Percentiles rank a stretch among this genome's conserved stretches.
Conservation (phyloP, 1,140 invertebrate genomes). For the Trigoniulus corallinus region DNA sequence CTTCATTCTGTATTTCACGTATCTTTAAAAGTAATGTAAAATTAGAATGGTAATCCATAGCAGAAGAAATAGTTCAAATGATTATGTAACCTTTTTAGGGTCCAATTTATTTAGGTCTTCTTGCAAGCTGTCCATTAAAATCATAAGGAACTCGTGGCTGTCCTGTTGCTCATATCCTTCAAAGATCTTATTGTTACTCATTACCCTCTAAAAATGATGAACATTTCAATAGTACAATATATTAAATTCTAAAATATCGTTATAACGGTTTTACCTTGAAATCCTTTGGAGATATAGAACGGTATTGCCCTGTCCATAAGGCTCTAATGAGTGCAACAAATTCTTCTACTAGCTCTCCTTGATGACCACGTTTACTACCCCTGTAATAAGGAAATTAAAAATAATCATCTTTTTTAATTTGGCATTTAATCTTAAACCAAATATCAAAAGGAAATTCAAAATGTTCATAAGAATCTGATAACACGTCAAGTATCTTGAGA, state of each 20-base stretch:
- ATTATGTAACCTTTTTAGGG: constrained; percentile 1
- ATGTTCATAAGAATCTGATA: too few relatives aligned
- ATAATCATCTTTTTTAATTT: too few relatives aligned
- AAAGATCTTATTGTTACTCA: constrained; percentile 61
- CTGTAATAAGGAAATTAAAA: neutral
- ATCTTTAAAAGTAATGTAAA: neutral
- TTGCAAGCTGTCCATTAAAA: constrained; percentile 77
- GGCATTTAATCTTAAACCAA: too few relatives aligned
- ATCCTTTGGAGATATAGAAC: constrained; percentile 56
- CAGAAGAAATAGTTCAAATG: neutral
- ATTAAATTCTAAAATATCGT: neutral
- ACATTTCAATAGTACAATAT: neutral
- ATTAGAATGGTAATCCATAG: neutral
- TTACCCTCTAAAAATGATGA: constrained; percentile 29
- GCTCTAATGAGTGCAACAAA: constrained; percentile 52
- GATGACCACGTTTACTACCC: constrained; percentile 2
- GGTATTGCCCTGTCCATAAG: constrained; percentile 54
- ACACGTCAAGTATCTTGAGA: too few relatives aligned
- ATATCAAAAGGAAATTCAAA: too few relatives aligned
- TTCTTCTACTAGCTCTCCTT: constrained; percentile 52
- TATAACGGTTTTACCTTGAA: constrained; percentile 40
- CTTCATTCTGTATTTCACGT: neutral
- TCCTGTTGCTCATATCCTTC: constrained; percentile 77
- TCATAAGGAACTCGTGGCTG: constrained; percentile 83
- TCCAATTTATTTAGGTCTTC: constrained; percentile 60